These are phyloP conservation scores for Cnemophilus loriae DNA, from an alignment of 2,113 vertebrate genomes.

Conservation along the genomic window DNA sequence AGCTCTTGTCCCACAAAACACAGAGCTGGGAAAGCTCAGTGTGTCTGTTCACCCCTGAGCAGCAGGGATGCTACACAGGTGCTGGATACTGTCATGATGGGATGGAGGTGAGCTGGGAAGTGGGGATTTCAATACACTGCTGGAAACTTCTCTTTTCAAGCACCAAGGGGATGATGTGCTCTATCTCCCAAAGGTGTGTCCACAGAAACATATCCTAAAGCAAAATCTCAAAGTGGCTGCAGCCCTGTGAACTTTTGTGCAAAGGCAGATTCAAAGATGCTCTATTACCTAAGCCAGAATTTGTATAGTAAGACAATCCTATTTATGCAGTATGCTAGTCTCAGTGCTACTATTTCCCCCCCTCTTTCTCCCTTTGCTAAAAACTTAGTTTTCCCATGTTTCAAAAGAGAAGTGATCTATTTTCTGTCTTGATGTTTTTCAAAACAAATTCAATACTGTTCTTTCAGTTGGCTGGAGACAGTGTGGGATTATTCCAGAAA, in stretches of 20 bases:
- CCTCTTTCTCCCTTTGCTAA: background rate
- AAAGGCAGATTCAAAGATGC: background rate
- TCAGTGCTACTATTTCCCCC: background rate
- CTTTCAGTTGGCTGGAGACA: background rate
- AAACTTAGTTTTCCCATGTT: background rate
- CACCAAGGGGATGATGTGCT: background rate
- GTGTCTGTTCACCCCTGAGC: background rate
- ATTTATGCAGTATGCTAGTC: background rate
- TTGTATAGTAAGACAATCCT: background rate
- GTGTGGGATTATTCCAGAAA: background rate
- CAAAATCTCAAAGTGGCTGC: background rate
- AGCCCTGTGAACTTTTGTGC: background rate
- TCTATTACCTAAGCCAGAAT: background rate
- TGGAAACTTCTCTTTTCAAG: background rate
- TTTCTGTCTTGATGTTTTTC: background rate
- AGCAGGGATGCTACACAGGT: background rate
- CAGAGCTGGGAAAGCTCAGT: background rate
- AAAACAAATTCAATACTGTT: background rate
- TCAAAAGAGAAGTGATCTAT: background rate
- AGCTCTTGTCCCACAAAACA: background rate
- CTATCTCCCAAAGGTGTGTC: background rate
- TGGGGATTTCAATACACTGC: background rate
- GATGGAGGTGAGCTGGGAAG: background rate
- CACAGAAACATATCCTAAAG: background rate
- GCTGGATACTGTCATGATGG: background rate